These are phyloP conservation scores for Jaculus jaculus DNA, from an alignment of 2,113 vertebrate species.

Conservation along the genomic window DNA sequence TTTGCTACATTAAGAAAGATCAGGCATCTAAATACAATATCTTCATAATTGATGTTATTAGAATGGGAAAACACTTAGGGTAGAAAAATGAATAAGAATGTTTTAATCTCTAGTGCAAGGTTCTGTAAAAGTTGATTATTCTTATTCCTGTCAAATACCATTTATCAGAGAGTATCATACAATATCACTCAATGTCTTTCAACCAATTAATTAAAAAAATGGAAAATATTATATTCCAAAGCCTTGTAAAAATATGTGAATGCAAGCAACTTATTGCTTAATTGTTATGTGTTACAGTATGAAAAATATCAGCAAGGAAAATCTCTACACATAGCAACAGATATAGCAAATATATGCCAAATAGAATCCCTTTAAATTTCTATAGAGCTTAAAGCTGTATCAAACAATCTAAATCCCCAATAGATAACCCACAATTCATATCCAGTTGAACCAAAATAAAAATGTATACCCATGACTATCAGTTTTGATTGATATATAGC, in stretches of 20 bases:
- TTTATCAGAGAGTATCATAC: background rate
- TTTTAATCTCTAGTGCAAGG: too few relatives aligned
- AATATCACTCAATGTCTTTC: background rate
- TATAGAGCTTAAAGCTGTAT: conserved; percentile 40
- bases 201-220: conserved; percentile 33
- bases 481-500: conserved; percentile 48
- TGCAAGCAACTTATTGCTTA: background rate
- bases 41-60: background rate
- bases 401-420: background rate
- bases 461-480: conserved; percentile 40
- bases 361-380: conserved; percentile 35
- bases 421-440: conserved; percentile 54
- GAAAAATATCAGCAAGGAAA: background rate
- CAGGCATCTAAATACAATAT: background rate
- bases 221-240: conserved; percentile 30
- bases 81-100: background rate
- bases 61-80: background rate
- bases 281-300: conserved; percentile 33
- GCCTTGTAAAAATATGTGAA: background rate
- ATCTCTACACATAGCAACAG: background rate
- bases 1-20: conserved; percentile 23
- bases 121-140: background rate
- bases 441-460: conserved; percentile 58
- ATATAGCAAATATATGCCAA: conserved; percentile 21
- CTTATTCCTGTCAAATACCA: background rate